Evolutionary conservation across 1,140 invertebrate species (phyloP), one percentile per base, ranked within the genome.

Genomic region (Drosophila pruinosa): DNA sequence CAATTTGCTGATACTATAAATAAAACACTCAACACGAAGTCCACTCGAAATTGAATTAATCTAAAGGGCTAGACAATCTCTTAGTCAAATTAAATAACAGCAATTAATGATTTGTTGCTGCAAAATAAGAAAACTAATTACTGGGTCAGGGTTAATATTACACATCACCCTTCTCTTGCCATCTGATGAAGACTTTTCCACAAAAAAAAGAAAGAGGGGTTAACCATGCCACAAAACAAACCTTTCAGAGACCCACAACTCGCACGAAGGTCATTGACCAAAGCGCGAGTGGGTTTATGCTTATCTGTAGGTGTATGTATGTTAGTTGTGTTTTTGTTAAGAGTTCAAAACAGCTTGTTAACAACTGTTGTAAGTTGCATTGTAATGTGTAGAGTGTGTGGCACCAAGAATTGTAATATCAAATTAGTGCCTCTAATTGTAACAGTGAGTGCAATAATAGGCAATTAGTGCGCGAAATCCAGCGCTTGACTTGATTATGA

Each of bases 391-490:
- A 12, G 10, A 31, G 6, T 31, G 28, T 36, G 28, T 58, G 22
- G 41, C 56, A 48, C 36, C 28, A 28, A 65, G 54, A 68, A 59
- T 58, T 67, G 62, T 52, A 52, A 65, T 57, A 31, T 48, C 52
- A 21, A 17, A 65, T 57, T 65, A 64, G 54, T 65, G 8, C 3
- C 53, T 47, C 59, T 56, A 70, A 64, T 59, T 58, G 39, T 67
- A 59, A 45, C 31, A 59, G 65, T 41, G 53, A 72, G 47, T 63
- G 69, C 54, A 72, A 72, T 72, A 86, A 83, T 76, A 68, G 72
- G 80, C 80, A 83, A 83, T 83, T 83, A 85, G 75, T 72, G 68
- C 39, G 64, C 68, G 73, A 70, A 78, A 70, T 69, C 50, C 45
- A 56, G 41, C 50, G 59, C 64, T 67, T 52, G 47, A 26, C 72